Evolutionary conservation across 2,888 invertebrate species (phyloP).

Genomic region (Lordiphosa fenestrarum): DNA sequence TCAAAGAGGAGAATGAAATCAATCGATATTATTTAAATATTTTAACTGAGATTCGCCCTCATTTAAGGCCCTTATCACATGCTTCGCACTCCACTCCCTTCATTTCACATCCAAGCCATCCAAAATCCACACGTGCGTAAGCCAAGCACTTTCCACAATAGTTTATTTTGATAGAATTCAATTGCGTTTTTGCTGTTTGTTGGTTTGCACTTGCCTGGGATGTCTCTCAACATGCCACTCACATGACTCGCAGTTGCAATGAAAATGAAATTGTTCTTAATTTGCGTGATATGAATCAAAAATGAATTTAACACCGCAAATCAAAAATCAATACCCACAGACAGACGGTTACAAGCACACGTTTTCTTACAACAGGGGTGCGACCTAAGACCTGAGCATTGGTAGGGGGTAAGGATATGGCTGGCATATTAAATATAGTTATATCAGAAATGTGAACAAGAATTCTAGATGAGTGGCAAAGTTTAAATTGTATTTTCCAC

Average conservation of each 20-base stretch:
- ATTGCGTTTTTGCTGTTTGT: background rate
- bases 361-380: background rate
- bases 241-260: constrained; percentile 40
- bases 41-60: no score
- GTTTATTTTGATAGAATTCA: constrained; percentile 13
- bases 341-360: constrained; percentile 6
- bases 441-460: no score
- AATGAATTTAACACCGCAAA: constrained; percentile 47
- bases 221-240: constrained; percentile 52
- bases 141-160: constrained; percentile 3
- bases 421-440: constrained; percentile 23
- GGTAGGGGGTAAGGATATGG: constrained; percentile 4
- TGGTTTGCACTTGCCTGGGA: constrained; percentile 11
- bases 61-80: background rate
- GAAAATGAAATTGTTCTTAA: constrained; percentile 69
- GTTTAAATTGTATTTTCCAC: no score
- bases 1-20: no score
- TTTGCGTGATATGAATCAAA: constrained; percentile 68
- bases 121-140: constrained; percentile 1
- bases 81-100: background rate
- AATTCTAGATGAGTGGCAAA: no score
- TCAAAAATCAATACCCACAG: constrained; percentile 22
- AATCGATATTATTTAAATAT: no score
- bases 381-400: background rate
- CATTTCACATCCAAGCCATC: background rate